Conservation (phyloP, 1,140 invertebrate species). For the Metaphire vulgaris region DNA sequence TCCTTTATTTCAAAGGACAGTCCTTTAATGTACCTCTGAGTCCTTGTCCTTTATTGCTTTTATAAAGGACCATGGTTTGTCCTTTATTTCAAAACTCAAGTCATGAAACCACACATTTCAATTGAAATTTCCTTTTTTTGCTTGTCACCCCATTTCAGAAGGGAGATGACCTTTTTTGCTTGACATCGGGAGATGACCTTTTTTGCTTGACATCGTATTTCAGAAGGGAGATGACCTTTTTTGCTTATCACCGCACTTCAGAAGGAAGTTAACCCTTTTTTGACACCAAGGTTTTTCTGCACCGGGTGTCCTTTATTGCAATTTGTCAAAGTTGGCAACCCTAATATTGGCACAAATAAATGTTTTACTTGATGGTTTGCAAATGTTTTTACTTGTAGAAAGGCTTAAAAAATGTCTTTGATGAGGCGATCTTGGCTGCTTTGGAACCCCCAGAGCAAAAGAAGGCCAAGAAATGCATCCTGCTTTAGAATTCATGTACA, state of each 20-base stretch:
- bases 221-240: not conserved
- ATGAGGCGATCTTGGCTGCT: constrained; percentile 97
- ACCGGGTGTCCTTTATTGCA: not conserved
- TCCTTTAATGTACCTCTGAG: too few relatives aligned
- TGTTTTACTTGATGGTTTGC: not conserved
- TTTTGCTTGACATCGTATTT: too few relatives aligned
- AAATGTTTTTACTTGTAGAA: constrained; percentile 63
- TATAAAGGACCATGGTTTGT: too few relatives aligned
- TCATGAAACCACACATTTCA: too few relatives aligned
- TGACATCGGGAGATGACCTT: too few relatives aligned
- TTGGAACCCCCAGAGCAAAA: constrained; percentile 86
- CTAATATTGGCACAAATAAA: not conserved
- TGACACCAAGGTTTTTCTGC: not conserved
- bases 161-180: too few relatives aligned
- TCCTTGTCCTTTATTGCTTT: too few relatives aligned
- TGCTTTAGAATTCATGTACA: constrained; percentile 73
- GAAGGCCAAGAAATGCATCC: constrained; percentile 79
- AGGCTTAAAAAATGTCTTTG: constrained; percentile 99
- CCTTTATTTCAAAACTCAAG: too few relatives aligned
- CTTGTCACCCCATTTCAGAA: too few relatives aligned
- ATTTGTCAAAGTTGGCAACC: not conserved
- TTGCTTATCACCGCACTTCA: constrained; percentile 20
- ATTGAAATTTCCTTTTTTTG: too few relatives aligned
- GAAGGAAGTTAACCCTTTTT: not conserved
- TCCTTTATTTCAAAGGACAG: too few relatives aligned